Base-by-base conservation (phyloP, 2,888 invertebrate species). In the Nineta flava region DNA sequence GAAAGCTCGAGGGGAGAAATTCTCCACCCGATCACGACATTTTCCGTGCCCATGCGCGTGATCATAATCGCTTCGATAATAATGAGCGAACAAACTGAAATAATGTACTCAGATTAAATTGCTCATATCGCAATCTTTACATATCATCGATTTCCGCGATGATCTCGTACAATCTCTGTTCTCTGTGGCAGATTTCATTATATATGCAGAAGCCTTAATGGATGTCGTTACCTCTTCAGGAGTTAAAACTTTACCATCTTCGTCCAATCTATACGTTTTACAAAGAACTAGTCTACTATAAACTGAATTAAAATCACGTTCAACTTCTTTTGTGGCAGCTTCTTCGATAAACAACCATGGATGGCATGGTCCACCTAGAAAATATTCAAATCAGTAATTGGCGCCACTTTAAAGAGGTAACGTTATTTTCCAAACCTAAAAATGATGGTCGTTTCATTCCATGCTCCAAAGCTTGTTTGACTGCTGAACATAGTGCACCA, bases 311-410 rank as follows among this genome's bases (percentile, higher is more conserved):
- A 96, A 97, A 66, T 99, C 96, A 67, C 90, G 88, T 68, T 96
- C 95, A 34, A 99, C 95, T 69, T 96, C 95, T 62, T 90, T 79
- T 35, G 87, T 88, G 6, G 96, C 93, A 21, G 95, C 93, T 71
- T 97, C 95, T 71, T 96, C 96, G 59, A 99, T 93, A 64, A 97
- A 99, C 26, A 95, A 71, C 97, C 99, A 99, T 0, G 99, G 99
- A 70, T 99, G 99, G 62, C 93, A 92, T 2, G 93, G 87, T 2
- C 94, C 92, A 52, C 90, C 90, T 67, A 65, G 55, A 61, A 57
- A 43, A 12, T 51, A 46, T 17, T 9, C 0, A 26, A 46, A n/a
- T 34, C 16, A n/a, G 41, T 43, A 19, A 9, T 32, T 35, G 10
- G 4, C 10, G 2, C 19, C n/a, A n/a, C 17, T 7, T 3, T 34